Evolutionary conservation across 1,140 invertebrate genomes (phyloP).

Genomic region (Aricia agestis): DNA sequence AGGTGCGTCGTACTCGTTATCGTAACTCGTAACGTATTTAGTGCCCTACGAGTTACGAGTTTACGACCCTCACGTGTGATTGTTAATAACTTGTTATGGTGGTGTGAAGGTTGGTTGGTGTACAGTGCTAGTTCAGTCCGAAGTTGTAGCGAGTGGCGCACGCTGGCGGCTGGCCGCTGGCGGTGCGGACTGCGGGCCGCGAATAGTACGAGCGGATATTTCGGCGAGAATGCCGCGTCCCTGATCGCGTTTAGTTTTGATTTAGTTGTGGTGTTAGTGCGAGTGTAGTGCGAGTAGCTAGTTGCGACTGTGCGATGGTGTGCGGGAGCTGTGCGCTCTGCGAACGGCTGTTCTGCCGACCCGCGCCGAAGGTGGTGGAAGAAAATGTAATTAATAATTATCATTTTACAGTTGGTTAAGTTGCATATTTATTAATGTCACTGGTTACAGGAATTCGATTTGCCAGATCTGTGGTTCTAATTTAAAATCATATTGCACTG

Average conservation of each 20-base stretch:
- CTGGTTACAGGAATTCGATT: too few relatives aligned
- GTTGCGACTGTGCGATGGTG: constrained; percentile 15
- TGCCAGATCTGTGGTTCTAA: too few relatives aligned
- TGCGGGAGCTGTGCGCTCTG: constrained; percentile 25
- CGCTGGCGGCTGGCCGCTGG: too few relatives aligned
- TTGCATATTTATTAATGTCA: too few relatives aligned
- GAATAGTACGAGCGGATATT: constrained; percentile 39
- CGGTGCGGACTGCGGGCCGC: constrained; percentile 24
- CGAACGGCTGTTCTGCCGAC: background rate
- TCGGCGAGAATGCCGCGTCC: constrained; percentile 37
- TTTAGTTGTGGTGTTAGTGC: constrained; percentile 1
- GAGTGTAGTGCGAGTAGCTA: background rate
- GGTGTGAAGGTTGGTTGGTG: background rate
- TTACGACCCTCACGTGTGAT: background rate
- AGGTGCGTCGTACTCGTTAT: too few relatives aligned
- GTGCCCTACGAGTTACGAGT: background rate
- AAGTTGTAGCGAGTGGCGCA: constrained; percentile 12
- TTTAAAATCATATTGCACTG: too few relatives aligned
- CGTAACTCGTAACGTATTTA: background rate
- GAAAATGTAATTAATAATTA: background rate
- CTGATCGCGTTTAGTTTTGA: constrained; percentile 10
- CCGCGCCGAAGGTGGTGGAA: background rate
- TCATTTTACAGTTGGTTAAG: background rate
- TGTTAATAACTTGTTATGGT: background rate
- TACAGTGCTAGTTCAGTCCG: background rate